A percentile compares a stretch with the other conserved stretches of the same genome.
These are phyloP conservation scores for Endotricha flammealis DNA, from an alignment of 2,888 invertebrate species.

Conservation along the genomic window DNA sequence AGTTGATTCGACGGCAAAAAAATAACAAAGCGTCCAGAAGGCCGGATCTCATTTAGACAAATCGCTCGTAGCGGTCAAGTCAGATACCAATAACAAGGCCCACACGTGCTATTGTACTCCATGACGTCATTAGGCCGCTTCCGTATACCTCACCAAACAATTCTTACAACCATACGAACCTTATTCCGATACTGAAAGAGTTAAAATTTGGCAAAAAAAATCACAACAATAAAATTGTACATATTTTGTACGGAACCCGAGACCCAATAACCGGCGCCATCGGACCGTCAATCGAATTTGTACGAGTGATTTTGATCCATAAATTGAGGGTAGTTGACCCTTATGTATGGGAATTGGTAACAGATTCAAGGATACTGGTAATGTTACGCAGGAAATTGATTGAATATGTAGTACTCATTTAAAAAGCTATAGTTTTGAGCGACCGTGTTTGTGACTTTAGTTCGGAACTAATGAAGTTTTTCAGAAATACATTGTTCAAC, in stretches of 20 bases:
- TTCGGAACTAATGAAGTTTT: too few relatives aligned
- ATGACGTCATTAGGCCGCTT: conserved; percentile 72
- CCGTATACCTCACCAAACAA: conserved; percentile 45
- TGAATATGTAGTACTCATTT: too few relatives aligned
- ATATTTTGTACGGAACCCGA: conserved; percentile 37
- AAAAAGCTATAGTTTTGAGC: too few relatives aligned
- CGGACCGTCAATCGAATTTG: conserved; percentile 50
- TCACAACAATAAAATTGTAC: conserved; percentile 20
- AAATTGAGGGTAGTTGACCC: conserved; percentile 41
- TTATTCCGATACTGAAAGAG: conserved; percentile 34
- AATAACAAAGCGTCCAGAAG: conserved; percentile 61
- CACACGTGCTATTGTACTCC: conserved; percentile 72
- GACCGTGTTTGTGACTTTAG: too few relatives aligned
- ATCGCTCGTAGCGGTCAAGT: conserved; percentile 76
- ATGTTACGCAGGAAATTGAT: too few relatives aligned
- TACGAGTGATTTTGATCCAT: conserved; percentile 46
- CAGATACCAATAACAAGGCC: conserved; percentile 76
- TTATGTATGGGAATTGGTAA: conserved; percentile 11
- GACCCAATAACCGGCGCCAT: conserved; percentile 55
- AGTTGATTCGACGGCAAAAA: conserved; percentile 39
- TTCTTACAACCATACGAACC: conserved; percentile 30
- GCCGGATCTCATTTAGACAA: conserved; percentile 78
- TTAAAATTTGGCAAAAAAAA: conserved; percentile 27
- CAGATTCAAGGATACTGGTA: not conserved
- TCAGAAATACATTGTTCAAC: too few relatives aligned